phyloP scores from a whole-genome alignment of 2,113 vertebrate species.

The Mustela nigripes region DNA sequence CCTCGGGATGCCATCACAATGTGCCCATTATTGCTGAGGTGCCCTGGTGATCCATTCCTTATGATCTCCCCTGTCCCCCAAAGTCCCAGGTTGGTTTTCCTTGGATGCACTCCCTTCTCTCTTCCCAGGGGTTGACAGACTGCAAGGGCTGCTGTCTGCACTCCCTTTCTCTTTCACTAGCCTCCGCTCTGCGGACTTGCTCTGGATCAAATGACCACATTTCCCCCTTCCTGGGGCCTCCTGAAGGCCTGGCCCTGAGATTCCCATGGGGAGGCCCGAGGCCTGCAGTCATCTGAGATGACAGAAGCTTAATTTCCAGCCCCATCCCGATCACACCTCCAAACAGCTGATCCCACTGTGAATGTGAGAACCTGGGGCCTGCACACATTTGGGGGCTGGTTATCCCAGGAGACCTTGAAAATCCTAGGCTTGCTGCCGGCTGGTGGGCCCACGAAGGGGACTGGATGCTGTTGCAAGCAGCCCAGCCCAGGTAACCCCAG shows the following conservation, averaged over 20 bases:
- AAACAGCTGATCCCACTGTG: too few species aligned
- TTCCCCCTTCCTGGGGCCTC: not conserved
- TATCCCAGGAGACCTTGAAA: not conserved
- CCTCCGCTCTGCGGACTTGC: not conserved
- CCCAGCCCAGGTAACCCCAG: not conserved
- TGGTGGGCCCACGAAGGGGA: not conserved
- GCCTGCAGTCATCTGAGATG: not conserved
- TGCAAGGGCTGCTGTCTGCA: not conserved
- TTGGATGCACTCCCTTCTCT: conserved; percentile 1
- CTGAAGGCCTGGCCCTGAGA: not conserved
- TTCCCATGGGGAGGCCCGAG: not conserved
- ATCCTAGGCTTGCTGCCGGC: not conserved
- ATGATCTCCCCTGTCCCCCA: not conserved
- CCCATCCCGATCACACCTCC: not conserved
- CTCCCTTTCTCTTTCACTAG: not conserved
- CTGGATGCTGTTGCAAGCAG: not conserved
- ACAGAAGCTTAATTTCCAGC: not conserved
- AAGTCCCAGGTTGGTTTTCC: conserved; percentile 19
- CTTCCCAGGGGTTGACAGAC: not conserved
- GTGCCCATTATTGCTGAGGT: not conserved
- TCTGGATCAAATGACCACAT: not conserved
- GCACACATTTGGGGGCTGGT: too few species aligned
- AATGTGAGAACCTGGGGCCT: not conserved
- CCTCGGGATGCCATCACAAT: conserved; percentile 48
- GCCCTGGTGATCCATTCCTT: not conserved